Evolutionary conservation across 92 coral and sea anemone genomes (phyloP).

Genomic region (Zoanthus gigantus): DNA sequence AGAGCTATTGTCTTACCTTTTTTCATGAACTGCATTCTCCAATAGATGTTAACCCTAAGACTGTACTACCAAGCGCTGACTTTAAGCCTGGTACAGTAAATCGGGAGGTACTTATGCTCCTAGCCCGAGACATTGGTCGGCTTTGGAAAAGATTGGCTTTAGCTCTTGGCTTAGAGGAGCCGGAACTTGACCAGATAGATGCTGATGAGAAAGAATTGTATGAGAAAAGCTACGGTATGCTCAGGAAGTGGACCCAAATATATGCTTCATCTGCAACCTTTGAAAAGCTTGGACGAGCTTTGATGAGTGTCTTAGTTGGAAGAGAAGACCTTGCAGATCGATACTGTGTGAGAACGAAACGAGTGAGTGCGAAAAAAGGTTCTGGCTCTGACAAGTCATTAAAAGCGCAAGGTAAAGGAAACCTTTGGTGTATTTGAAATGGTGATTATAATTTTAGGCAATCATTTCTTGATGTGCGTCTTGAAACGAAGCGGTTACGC

Average conservation of each 20-base stretch:
- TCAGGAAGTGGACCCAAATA: slow-evolving; percentile 56
- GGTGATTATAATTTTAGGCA: not conserved
- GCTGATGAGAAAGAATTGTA: slow-evolving; percentile 58
- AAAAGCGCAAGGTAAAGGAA: not conserved
- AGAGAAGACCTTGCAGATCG: slow-evolving; percentile 44
- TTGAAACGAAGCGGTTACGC: too few relatives aligned
- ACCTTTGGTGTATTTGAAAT: not conserved
- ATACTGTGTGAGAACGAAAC: slow-evolving; percentile 25
- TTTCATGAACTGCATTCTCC: not conserved
- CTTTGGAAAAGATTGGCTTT: slow-evolving; percentile 59
- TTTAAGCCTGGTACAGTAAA: slow-evolving; percentile 47
- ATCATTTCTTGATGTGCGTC: too few relatives aligned
- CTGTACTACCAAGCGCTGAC: not conserved
- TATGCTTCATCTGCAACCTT: slow-evolving; percentile 48
- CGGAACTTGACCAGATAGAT: slow-evolving; percentile 64
- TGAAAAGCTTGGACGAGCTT: slow-evolving; percentile 37
- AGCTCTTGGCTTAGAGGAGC: slow-evolving; percentile 54
- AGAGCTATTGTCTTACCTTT: not conserved
- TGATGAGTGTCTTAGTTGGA: slow-evolving; percentile 21
- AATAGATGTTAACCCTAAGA: not conserved
- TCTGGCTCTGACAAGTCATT: not conserved
- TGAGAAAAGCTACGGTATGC: slow-evolving; percentile 56
- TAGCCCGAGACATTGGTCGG: slow-evolving; percentile 61
- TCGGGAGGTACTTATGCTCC: slow-evolving; percentile 31
- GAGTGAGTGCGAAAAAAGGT: not conserved